phyloP scores from a whole-genome alignment of 2,113 vertebrate genomes.

The Hypocryptadius cinnamomeus region DNA sequence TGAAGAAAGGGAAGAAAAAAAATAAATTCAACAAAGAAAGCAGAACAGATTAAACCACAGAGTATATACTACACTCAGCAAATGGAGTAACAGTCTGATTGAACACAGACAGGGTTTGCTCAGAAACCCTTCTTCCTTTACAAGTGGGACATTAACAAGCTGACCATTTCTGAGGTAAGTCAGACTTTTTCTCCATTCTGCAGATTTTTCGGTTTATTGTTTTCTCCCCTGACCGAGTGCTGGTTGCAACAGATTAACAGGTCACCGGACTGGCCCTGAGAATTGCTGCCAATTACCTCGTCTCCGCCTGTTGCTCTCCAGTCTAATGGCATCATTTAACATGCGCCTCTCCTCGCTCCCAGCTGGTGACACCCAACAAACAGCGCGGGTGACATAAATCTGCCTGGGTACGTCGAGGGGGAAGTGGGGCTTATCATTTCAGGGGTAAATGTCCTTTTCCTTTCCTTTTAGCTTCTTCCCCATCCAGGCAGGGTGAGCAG shows the following conservation, averaged over 20 bases:
- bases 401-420: not conserved
- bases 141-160: not conserved
- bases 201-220: not conserved
- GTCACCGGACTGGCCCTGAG: slow-evolving; percentile 6
- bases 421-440: not conserved
- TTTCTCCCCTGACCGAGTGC: not conserved
- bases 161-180: not conserved
- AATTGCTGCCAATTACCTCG: slow-evolving; percentile 12
- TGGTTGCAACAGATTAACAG: slow-evolving; percentile 36
- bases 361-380: not conserved
- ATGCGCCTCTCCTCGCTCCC: not conserved
- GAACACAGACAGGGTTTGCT: accelerated
- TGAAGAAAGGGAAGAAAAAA: not conserved
- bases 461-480: not conserved
- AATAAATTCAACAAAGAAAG: not conserved
- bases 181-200: not conserved
- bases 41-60: not conserved
- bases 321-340: slow-evolving; percentile 11
- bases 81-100: not conserved
- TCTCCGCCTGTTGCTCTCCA: not conserved
- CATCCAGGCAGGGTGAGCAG: not conserved
- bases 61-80: not conserved
- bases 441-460: not conserved
- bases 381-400: not conserved
- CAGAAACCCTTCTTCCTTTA: not conserved